These are phyloP conservation scores for Pluvianellus socialis DNA, from an alignment of 2,113 vertebrate genomes.

Conservation along the genomic window DNA sequence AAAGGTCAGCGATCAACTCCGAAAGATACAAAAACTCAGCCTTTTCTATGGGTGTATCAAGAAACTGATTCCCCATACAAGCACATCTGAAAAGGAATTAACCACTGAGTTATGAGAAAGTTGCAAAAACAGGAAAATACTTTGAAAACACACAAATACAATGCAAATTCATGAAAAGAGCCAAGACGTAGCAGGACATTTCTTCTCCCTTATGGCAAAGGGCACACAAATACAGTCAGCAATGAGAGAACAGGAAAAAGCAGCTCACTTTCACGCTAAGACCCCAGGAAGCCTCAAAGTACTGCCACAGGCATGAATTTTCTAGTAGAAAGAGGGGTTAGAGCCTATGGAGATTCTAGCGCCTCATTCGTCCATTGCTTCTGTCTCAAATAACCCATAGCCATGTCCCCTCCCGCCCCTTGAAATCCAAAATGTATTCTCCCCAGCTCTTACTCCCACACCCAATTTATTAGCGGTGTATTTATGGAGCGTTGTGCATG, in stretches of 20 bases:
- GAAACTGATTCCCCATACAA: neutral
- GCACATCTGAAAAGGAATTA: neutral
- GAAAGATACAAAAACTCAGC: neutral
- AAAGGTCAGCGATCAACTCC: neutral
- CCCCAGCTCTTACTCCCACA: neutral
- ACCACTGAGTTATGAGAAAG: neutral
- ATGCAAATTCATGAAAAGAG: neutral
- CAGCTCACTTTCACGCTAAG: neutral
- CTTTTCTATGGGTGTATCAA: neutral
- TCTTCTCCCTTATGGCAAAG: neutral
- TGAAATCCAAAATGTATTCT: neutral
- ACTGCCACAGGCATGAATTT: neutral
- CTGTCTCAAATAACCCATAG: neutral
- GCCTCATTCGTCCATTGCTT: neutral
- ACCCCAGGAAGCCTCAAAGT: neutral
- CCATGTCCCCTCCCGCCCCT: neutral
- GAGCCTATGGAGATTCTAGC: neutral
- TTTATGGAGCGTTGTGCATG: neutral
- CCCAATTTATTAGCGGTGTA: neutral
- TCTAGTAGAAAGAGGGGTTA: neutral
- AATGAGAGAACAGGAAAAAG: neutral
- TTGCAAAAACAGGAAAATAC: neutral
- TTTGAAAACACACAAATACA: neutral
- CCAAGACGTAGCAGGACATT: neutral
- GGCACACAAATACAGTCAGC: neutral